phyloP scores from a whole-genome alignment of 1,140 invertebrate genomes.

The Teleopsis dalmanni region DNA sequence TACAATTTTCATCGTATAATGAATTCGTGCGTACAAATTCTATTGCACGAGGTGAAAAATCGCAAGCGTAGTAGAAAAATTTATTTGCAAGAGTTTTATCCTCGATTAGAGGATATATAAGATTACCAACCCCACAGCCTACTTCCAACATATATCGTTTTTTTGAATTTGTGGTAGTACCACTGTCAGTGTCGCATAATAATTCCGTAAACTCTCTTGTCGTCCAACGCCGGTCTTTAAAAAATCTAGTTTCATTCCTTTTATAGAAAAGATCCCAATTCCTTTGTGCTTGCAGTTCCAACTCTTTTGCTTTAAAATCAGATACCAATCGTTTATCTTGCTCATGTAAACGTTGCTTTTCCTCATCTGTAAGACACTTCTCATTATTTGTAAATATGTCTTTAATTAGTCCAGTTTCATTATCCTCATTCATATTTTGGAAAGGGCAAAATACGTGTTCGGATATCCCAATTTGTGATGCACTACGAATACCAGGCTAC shows the following conservation, averaged over 20 bases:
- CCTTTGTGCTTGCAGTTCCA: constrained; percentile 81
- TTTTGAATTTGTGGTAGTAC: background rate
- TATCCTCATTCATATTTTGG: background rate
- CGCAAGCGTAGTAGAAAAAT: constrained; percentile 82
- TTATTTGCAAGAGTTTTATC: constrained; percentile 44
- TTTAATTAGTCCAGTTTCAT: background rate
- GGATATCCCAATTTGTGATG: too few relatives aligned
- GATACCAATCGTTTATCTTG: constrained; percentile 67
- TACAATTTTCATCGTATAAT: constrained; percentile 44
- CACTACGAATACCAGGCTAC: too few relatives aligned
- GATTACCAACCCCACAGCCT: constrained; percentile 96
- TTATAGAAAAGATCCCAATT: constrained; percentile 99
- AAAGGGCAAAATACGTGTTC: too few relatives aligned
- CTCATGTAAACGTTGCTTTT: constrained; percentile 51
- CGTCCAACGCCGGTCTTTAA: constrained; percentile 97
- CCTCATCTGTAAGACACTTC: constrained; percentile 50
- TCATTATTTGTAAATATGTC: constrained; percentile 18
- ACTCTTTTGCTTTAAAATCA: constrained; percentile 68
- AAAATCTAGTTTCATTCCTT: constrained; percentile 83
- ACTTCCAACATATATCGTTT: constrained; percentile 65
- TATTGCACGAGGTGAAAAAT: constrained; percentile 86
- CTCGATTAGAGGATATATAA: constrained; percentile 86
- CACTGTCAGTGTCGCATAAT: constrained; percentile 45
- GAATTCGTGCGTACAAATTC: constrained; percentile 71
- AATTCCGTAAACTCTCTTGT: constrained; percentile 89